These are phyloP conservation scores for Drosophila santomea DNA, from an alignment of 1,140 invertebrate species.

Conservation along the genomic window DNA sequence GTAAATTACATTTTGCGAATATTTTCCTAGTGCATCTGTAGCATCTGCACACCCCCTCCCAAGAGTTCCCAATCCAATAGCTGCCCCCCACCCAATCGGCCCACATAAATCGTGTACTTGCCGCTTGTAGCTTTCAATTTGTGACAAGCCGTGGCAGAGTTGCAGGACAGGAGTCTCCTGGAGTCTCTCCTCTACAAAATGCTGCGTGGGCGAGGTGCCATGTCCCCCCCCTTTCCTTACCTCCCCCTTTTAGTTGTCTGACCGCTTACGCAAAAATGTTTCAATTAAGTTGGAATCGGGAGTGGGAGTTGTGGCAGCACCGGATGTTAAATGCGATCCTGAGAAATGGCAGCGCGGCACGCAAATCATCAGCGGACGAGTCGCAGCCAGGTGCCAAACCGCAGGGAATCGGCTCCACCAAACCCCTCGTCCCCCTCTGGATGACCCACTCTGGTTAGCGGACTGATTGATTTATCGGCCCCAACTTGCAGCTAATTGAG, in stretches of 20 bases:
- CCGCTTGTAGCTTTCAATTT: constrained; percentile 82
- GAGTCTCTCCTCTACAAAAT: constrained; percentile 53
- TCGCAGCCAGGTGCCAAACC: constrained; percentile 66
- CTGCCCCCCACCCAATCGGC: constrained; percentile 43
- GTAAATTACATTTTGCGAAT: no score
- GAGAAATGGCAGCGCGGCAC: constrained; percentile 75
- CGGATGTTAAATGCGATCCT: constrained; percentile 68
- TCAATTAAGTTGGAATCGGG: constrained; percentile 62
- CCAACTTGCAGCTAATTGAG: constrained; percentile 68
- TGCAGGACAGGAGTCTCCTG: constrained; percentile 48
- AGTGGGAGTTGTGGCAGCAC: constrained; percentile 32
- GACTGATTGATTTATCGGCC: constrained; percentile 75
- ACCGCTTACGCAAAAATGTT: constrained; percentile 80
- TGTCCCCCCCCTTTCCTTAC: constrained; percentile 13
- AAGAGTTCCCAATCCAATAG: neutral
- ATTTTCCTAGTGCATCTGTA: neutral
- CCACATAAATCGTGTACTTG: constrained; percentile 83
- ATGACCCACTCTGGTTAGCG: constrained; percentile 39
- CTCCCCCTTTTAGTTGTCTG: constrained; percentile 37
- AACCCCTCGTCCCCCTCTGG: neutral
- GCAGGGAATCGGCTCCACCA: constrained; percentile 37
- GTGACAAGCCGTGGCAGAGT: constrained; percentile 62
- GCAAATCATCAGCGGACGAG: constrained; percentile 68
- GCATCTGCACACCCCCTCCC: neutral
- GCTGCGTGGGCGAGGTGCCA: constrained; percentile 64